Base-by-base conservation (phyloP, 1,140 invertebrate species). In the Ceratosolen solmsi region DNA sequence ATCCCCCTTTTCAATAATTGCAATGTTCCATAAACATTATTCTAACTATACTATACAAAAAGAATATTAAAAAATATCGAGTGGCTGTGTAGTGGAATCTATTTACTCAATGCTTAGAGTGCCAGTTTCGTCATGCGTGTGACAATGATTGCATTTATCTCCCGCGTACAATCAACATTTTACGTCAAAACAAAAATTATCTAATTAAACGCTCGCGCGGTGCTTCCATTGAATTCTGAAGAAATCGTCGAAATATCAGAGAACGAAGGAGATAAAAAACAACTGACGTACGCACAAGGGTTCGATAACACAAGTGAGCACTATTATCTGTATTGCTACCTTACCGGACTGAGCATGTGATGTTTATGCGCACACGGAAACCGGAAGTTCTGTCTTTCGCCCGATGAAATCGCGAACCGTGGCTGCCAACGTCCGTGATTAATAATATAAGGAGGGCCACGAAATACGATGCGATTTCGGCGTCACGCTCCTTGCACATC, bases 391-490 rank as follows among this genome's bases (percentile, higher is more conserved):
- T 22, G 22, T 38, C 63, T 68, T 33, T 38, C 33, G 2, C 36
- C 9, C 30, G 1, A 22, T 13, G 33, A 17, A 68, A n/a, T 68
- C 20, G 33, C 33, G 20, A 38, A 38, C 63, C 63, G 33, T 38
- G 20, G 30, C 60, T 36, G 30, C 30, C 27, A 65, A 5, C 25
- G 63, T 20, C 33, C 33, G 33, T 68, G 63, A 68, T 68, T 68
- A 68, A 68, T 68, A 68, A 38, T 38, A 68, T 20, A 38, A 38
- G 63, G 1, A 33, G 63, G 63, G 63, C 17, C 20, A 84, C 82
- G 84, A 85, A 84, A 84, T 60, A 80, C 80, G 79, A 83, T 84
- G 85, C 84, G 83, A 86, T 86, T 88, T 88, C 74, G 86, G 85
- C 85, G 87, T 89, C 87, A 88, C 87, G 87, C 85, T 68, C 17